Evolutionary conservation across 2,888 invertebrate species (phyloP).

Genomic region (Rotaria sp.): DNA sequence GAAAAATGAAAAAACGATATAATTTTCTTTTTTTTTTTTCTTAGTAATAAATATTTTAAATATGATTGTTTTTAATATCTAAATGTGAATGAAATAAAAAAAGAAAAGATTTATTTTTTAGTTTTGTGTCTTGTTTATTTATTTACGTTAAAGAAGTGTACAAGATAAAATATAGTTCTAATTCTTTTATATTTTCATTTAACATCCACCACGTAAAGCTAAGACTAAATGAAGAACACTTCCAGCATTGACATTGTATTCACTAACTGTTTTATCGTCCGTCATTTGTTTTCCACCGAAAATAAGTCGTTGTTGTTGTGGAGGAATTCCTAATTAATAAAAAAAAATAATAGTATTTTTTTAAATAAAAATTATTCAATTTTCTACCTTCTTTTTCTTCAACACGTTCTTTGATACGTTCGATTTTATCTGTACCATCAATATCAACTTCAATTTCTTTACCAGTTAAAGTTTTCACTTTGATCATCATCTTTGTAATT

Average conservation of each 20-base stretch:
- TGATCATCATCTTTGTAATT: conserved; percentile 43
- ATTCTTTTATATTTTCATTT: background rate
- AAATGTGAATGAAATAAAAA: background rate
- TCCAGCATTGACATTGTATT: conserved; percentile 98
- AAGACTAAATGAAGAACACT: conserved; percentile 96
- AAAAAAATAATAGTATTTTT: too few relatives aligned
- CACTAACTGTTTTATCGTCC: conserved; percentile 97
- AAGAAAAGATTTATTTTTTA: background rate
- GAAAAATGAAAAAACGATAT: background rate
- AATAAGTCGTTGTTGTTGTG: conserved; percentile 93
- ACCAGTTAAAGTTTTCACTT: conserved; percentile 54
- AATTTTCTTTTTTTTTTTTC: background rate
- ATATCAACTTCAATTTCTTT: conserved; percentile 93
- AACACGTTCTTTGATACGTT: conserved; percentile 93
- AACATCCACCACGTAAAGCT: conserved; percentile 79
- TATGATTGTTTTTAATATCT: too few relatives aligned
- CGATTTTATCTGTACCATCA: conserved; percentile 94
- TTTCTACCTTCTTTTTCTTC: conserved; percentile 87
- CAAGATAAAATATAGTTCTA: background rate
- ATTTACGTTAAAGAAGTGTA: conserved; percentile 3
- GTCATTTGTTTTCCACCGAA: conserved; percentile 99
- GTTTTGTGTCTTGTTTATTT: background rate
- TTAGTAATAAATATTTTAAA: too few relatives aligned
- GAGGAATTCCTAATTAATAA: conserved; percentile 66
- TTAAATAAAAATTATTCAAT: background rate